phyloP scores from a whole-genome alignment of 2,113 vertebrate species.

The Spizaetus ornatus region DNA sequence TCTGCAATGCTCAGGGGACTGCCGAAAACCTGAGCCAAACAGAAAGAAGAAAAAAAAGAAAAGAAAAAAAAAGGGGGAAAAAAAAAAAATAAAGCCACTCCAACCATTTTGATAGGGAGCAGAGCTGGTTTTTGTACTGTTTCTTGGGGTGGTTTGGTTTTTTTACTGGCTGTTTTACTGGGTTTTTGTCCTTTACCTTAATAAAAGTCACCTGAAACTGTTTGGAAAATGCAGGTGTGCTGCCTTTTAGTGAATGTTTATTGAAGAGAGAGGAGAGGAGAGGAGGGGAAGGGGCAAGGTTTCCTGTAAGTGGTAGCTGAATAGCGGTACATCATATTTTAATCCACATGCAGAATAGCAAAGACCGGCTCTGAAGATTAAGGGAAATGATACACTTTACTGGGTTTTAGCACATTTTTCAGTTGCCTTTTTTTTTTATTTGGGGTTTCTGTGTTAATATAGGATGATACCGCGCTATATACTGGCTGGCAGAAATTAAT shows the following conservation, averaged over 20 bases:
- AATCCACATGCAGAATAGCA: not conserved
- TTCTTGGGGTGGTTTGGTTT: not conserved
- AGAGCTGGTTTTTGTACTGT: not conserved
- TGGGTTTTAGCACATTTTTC: not conserved
- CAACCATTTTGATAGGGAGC: not conserved
- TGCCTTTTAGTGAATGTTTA: not conserved
- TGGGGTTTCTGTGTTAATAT: not conserved
- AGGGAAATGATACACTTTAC: not conserved
- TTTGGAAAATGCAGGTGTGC: not conserved
- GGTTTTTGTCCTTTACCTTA: not conserved
- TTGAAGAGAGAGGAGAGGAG: not conserved
- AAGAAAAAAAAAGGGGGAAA: accelerated
- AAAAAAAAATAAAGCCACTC: not conserved
- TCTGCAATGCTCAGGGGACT: not conserved
- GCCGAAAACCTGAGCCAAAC: not conserved
- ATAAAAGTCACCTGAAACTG: not conserved
- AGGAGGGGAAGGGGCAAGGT: not conserved
- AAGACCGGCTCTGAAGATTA: not conserved
- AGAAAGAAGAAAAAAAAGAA: not conserved
- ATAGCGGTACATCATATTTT: not conserved
- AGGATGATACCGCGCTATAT: not conserved
- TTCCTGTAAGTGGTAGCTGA: not conserved
- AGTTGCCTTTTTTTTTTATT: not conserved
- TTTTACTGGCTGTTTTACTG: not conserved
- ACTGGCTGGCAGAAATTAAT: constrained; percentile 8